Base-by-base conservation (phyloP, 2,888 invertebrate genomes). In the Byasa hedistus region DNA sequence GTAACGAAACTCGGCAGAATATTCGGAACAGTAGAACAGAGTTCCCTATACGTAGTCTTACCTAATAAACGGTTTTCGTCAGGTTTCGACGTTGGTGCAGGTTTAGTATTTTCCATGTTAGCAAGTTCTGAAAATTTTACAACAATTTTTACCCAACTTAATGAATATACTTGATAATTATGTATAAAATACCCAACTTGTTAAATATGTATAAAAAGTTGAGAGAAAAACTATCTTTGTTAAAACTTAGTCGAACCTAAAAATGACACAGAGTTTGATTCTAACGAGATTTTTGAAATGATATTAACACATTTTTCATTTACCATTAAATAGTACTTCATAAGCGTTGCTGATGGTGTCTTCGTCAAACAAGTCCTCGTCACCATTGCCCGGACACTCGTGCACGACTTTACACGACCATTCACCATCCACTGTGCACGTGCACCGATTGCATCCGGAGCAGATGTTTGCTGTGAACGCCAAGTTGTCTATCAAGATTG, bases 371-470 rank as follows among this genome's bases (percentile, higher is more conserved):
- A 70, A n/a, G 0, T 71, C 69, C 0, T 72, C 64, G 0, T 80
- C 79, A 7, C 76, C 75, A 0, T 71, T 64, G 0, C 69, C 60
- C 0, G 74, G 73, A 61, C 85, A 87, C 21, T 79, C 71, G 1
- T 72, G 69, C 0, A 84, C 73, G 0, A 68, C 68, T 0, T 75
- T 27, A 27, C 90, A 90, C 0, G 61, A 51, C 90, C 90, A 89
- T 24, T 72, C 63, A 0, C 80, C 83, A 0, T 77, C 68, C 0
- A 67, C 72, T 0, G 72, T 69, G 64, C 91, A 91, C 0, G 68
- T 62, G 64, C 91, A 91, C 23, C 75, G 76, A 0, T 75, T 79
- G 69, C 91, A 91, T 0, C 89, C 90, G 0, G 77, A 70, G 60
- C 90, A 90, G 22, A 69, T 32, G 68, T 86, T 89, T 0, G 79